phyloP scores from a whole-genome alignment of 2,113 vertebrate genomes.

The Manacus vitellinus region DNA sequence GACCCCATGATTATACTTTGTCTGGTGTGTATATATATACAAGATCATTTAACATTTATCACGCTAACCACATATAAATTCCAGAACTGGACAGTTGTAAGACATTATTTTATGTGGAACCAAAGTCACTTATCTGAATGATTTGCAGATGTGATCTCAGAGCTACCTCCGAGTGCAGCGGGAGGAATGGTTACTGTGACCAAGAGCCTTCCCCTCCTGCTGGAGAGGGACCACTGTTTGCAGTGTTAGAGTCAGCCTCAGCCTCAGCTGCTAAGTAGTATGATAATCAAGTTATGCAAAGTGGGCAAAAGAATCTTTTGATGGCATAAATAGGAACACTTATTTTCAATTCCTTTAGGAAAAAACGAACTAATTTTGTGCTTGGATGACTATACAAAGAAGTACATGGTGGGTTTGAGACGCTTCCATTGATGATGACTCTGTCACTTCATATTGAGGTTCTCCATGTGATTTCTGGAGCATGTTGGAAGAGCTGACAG shows the following conservation, averaged over 20 bases:
- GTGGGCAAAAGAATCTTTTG: background rate
- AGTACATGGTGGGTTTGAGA: background rate
- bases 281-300: background rate
- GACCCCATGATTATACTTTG: background rate
- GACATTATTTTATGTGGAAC: constrained; percentile 21
- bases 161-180: background rate
- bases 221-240: background rate
- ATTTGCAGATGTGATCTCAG: constrained; percentile 15
- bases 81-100: constrained; percentile 17
- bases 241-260: background rate
- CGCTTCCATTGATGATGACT: background rate
- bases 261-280: background rate
- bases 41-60: constrained; percentile 8
- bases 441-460: background rate
- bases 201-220: background rate
- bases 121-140: background rate
- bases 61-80: constrained; percentile 12
- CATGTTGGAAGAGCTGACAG: background rate
- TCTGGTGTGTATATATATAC: background rate
- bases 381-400: background rate
- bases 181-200: background rate
- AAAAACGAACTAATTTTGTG: background rate
- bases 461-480: background rate
- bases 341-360: background rate
- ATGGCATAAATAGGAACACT: background rate